Evolutionary conservation across 2,888 invertebrate genomes (phyloP).

Genomic region (Lepidocyrtinus sp.): DNA sequence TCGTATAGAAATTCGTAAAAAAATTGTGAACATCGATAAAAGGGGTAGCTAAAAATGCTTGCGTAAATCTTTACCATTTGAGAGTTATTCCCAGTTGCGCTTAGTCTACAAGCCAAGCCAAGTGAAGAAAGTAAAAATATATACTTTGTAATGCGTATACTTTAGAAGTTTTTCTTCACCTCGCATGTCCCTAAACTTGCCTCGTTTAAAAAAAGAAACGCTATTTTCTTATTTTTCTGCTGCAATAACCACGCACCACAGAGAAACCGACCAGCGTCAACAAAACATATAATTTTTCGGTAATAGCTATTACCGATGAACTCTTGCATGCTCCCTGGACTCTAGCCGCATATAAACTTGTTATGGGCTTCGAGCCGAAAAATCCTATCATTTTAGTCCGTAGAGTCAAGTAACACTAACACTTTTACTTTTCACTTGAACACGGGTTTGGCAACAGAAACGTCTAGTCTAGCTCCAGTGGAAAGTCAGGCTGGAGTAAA

Average conservation of each 20-base stretch:
- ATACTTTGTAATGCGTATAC: too few relatives aligned
- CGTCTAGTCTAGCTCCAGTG: background rate
- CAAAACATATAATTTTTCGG: conserved; percentile 13
- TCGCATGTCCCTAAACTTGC: background rate
- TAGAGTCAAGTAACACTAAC: conserved; percentile 12
- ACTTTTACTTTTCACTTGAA: conserved; percentile 18
- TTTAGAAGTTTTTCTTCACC: background rate
- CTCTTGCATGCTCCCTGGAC: conserved; percentile 1
- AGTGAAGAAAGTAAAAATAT: conserved; percentile 9
- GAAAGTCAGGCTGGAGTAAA: background rate
- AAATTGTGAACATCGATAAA: background rate
- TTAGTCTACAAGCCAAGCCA: background rate
- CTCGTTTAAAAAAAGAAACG: background rate
- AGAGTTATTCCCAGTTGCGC: conserved; percentile 48
- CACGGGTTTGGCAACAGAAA: background rate
- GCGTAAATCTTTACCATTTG: conserved; percentile 51
- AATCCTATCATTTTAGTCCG: conserved; percentile 9
- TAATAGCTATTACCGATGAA: conserved; percentile 18
- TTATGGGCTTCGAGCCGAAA: background rate
- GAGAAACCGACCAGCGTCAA: conserved; percentile 5
- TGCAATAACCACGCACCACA: conserved; percentile 32
- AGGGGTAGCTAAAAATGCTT: conserved; percentile 39
- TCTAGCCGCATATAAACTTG: background rate
- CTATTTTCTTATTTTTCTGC: conserved; percentile 16
- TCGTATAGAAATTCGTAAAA: too few relatives aligned